Conservation (phyloP, 1,140 invertebrate genomes). For the Zaprionus nigranus region DNA sequence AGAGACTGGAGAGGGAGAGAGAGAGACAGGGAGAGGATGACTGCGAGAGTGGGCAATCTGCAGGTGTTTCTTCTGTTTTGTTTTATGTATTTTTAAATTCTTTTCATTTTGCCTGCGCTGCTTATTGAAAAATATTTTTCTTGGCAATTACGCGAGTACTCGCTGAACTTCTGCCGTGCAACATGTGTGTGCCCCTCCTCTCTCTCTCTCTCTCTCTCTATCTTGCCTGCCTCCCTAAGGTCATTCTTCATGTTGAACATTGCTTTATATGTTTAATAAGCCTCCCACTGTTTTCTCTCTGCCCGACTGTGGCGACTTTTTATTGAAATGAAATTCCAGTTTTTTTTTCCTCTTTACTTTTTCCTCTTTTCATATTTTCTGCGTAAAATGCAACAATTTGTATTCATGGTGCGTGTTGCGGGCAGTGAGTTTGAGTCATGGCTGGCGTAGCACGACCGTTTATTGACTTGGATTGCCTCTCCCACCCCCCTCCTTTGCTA, state of each 20-base stretch:
- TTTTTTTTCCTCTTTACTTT: slow-evolving; percentile 17
- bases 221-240: slow-evolving; percentile 39
- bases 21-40: background rate
- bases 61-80: slow-evolving; percentile 61
- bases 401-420: slow-evolving; percentile 65
- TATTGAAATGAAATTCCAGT: slow-evolving; percentile 77
- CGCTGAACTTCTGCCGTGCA: slow-evolving; percentile 58
- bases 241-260: slow-evolving; percentile 57
- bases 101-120: slow-evolving; percentile 45
- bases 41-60: slow-evolving; percentile 49
- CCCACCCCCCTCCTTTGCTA: background rate
- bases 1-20: background rate
- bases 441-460: slow-evolving; percentile 64
- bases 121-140: slow-evolving; percentile 70
- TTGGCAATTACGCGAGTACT: slow-evolving; percentile 61
- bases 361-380: slow-evolving; percentile 34
- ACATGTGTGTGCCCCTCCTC: slow-evolving; percentile 39
- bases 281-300: slow-evolving; percentile 29
- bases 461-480: background rate
- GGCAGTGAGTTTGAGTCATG: slow-evolving; percentile 53
- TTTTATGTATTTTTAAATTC: slow-evolving; percentile 47
- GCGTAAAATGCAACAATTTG: slow-evolving; percentile 78
- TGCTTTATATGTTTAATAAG: slow-evolving; percentile 66
- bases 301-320: slow-evolving; percentile 47
- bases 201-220: no score